phyloP scores from a whole-genome alignment of 2,797 vertebrate genomes.

The Lates japonicus region DNA sequence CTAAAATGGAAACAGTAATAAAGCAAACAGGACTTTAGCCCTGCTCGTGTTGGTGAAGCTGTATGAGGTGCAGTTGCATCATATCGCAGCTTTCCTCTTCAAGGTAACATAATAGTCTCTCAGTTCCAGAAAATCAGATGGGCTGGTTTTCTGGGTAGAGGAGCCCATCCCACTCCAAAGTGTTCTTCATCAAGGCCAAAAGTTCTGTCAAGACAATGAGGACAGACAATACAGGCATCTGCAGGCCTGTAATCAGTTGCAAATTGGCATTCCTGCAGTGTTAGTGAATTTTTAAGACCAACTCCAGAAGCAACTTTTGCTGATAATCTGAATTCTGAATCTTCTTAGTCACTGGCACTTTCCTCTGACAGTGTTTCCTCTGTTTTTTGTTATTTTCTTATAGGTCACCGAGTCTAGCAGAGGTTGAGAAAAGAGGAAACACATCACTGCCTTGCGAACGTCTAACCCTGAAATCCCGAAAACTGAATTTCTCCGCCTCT shows the following conservation, averaged over 20 bases:
- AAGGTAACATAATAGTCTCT: constrained; percentile 29
- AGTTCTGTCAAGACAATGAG: constrained; percentile 10
- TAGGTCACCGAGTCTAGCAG: constrained; percentile 1
- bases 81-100: constrained; percentile 14
- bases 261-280: constrained; percentile 1
- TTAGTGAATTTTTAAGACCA: not conserved
- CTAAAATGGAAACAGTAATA: not conserved
- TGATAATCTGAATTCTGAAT: not conserved
- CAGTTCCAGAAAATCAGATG: constrained; percentile 50
- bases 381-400: constrained; percentile 8
- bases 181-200: constrained; percentile 40
- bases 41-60: not conserved
- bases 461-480: constrained; percentile 10
- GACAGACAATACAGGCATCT: not conserved
- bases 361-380: not conserved
- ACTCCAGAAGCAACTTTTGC: not conserved
- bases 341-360: not conserved
- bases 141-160: constrained; percentile 8
- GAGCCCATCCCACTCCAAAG: constrained; percentile 13
- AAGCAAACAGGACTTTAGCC: not conserved
- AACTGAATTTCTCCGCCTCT: not conserved
- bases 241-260: constrained; percentile 2
- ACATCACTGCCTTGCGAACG: not conserved
- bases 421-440: constrained; percentile 14
- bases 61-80: constrained; percentile 17